Evolutionary conservation across 1,140 invertebrate species (phyloP).

Genomic region (Ridgeia piscesae): DNA sequence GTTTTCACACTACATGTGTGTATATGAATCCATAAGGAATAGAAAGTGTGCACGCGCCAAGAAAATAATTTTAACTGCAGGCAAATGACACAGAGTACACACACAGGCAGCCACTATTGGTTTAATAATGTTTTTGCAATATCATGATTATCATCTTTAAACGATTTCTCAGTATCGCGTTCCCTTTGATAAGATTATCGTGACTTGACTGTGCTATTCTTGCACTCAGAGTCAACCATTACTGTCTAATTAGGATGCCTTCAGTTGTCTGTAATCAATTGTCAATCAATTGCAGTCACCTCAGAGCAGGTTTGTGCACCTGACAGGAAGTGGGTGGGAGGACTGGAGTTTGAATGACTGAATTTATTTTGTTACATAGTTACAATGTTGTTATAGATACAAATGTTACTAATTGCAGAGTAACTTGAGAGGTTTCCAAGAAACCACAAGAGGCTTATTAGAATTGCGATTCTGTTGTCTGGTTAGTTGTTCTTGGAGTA

Average conservation of each 20-base stretch:
- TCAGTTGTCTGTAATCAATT: neutral
- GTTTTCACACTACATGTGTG: too few relatives aligned
- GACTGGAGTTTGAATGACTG: too few relatives aligned
- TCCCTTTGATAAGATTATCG: neutral
- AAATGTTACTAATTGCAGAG: too few relatives aligned
- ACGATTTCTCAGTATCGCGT: neutral
- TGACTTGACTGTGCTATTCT: neutral
- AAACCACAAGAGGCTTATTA: too few relatives aligned
- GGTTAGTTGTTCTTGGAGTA: too few relatives aligned
- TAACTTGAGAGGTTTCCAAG: too few relatives aligned
- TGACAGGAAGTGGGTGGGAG: neutral
- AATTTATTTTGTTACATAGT: too few relatives aligned
- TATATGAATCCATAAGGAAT: too few relatives aligned
- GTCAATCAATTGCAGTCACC: neutral
- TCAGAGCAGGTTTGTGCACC: neutral
- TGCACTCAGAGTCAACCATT: neutral
- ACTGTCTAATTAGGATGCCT: neutral
- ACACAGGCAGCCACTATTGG: neutral
- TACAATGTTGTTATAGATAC: too few relatives aligned
- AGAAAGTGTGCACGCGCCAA: too few relatives aligned
- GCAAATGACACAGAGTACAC: neutral
- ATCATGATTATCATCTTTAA: neutral
- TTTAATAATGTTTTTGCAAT: neutral
- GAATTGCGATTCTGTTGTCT: too few relatives aligned
- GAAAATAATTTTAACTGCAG: too few relatives aligned